These are phyloP conservation scores for Drosophila dunni DNA, from an alignment of 1,140 invertebrate genomes.

Conservation along the genomic window DNA sequence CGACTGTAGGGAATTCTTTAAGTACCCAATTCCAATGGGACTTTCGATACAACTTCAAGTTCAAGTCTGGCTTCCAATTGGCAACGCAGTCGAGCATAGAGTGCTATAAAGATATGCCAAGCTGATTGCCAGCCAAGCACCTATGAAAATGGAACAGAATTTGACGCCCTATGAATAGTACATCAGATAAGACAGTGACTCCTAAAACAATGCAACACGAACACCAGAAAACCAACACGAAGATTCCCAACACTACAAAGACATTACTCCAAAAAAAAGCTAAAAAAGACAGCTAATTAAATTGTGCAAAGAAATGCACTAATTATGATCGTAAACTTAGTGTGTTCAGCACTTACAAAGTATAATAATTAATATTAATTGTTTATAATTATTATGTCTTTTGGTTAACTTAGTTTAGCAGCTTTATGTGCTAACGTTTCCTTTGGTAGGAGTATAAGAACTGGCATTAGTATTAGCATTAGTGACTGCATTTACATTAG, in stretches of 20 bases:
- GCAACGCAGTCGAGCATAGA: conserved; percentile 66
- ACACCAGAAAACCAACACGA: conserved; percentile 10
- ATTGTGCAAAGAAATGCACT: conserved; percentile 11
- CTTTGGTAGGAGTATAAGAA: neutral
- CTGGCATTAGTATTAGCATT: neutral
- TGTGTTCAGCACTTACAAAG: neutral
- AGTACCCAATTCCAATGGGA: conserved; percentile 23
- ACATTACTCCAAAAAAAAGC: conserved; percentile 1
- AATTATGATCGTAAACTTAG: neutral
- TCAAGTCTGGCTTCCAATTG: conserved; percentile 2
- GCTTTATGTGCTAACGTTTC: too few species aligned
- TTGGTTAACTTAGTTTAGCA: neutral
- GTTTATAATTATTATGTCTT: neutral
- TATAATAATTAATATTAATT: neutral
- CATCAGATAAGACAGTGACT: conserved; percentile 31
- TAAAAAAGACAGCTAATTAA: conserved; percentile 23
- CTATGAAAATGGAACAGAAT: conserved; percentile 73
- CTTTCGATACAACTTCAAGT: conserved; percentile 37
- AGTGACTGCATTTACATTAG: neutral
- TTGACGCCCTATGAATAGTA: conserved; percentile 63
- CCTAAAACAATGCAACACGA: conserved; percentile 13
- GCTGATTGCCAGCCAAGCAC: conserved; percentile 56
- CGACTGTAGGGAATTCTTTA: conserved; percentile 47
- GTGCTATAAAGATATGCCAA: conserved; percentile 71
- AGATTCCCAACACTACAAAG: neutral